phyloP scores from a whole-genome alignment of 2,888 invertebrate species.

The Kuschelorhynchus macadamiae region DNA sequence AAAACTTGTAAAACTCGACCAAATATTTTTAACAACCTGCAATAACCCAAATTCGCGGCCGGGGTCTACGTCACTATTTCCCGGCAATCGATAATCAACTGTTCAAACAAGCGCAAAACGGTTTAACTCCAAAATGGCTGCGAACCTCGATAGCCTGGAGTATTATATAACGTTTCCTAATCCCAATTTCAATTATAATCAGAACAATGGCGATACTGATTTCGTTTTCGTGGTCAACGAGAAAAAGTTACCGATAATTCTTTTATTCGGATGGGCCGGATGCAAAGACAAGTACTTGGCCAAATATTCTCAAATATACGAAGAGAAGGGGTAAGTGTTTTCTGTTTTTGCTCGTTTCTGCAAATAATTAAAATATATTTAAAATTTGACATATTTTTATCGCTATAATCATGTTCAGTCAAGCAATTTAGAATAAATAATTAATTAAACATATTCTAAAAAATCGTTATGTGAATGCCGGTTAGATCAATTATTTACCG shows the following conservation, averaged over 20 bases:
- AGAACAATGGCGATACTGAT: slow-evolving; percentile 68
- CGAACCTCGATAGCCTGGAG: slow-evolving; percentile 71
- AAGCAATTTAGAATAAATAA: too few relatives aligned
- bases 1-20: background rate
- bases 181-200: slow-evolving; percentile 68
- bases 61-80: slow-evolving; percentile 19
- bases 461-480: too few relatives aligned
- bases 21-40: slow-evolving; percentile 2
- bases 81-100: slow-evolving; percentile 26
- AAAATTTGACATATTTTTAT: too few relatives aligned
- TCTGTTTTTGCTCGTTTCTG: too few relatives aligned
- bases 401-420: too few relatives aligned
- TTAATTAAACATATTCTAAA: too few relatives aligned
- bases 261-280: slow-evolving; percentile 86
- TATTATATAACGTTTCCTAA: slow-evolving; percentile 77
- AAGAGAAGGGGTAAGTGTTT: slow-evolving; percentile 78
- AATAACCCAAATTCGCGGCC: slow-evolving; percentile 29
- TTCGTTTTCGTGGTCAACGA: slow-evolving; percentile 75
- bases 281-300: slow-evolving; percentile 83
- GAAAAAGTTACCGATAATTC: slow-evolving; percentile 68
- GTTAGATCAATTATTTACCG: background rate
- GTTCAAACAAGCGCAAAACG: slow-evolving; percentile 29
- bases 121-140: slow-evolving; percentile 59
- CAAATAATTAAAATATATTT: too few relatives aligned
- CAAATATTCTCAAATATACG: slow-evolving; percentile 85